Evolutionary conservation across 1,140 invertebrate species (phyloP).

Genomic region (Cylas formicarius): DNA sequence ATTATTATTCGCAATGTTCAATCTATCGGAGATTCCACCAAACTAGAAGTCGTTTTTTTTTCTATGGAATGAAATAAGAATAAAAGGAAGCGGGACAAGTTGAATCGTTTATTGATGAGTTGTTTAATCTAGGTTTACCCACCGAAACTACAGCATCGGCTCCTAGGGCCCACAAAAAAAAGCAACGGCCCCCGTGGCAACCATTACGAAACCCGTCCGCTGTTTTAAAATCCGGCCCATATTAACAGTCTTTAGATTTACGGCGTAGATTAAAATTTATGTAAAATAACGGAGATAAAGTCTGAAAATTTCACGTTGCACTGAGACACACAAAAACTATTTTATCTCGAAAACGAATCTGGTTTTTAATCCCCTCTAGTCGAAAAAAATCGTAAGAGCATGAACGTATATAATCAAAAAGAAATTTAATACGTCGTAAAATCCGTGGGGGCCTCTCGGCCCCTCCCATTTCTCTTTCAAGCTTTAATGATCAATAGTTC

Average conservation of each 20-base stretch:
- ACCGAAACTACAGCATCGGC: no score
- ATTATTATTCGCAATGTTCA: no score
- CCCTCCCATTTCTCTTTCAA: constrained; percentile 30
- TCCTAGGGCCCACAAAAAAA: no score
- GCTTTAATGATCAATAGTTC: constrained; percentile 27
- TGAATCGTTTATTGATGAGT: no score
- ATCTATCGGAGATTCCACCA: no score
- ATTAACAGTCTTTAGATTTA: constrained; percentile 16
- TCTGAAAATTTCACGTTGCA: constrained; percentile 22
- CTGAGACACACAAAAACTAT: constrained; percentile 23
- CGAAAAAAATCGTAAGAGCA: constrained; percentile 28
- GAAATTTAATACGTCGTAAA: constrained; percentile 31
- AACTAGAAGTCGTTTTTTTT: no score
- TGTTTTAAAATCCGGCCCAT: no score
- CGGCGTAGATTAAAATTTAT: constrained; percentile 22
- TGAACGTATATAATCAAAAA: constrained; percentile 30
- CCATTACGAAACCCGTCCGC: no score
- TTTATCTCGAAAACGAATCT: constrained; percentile 29
- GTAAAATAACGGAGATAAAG: constrained; percentile 25
- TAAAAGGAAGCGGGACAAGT: no score
- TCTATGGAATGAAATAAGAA: no score
- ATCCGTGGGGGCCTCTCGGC: constrained; percentile 23
- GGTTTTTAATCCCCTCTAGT: constrained; percentile 27
- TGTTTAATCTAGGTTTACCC: no score
- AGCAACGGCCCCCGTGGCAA: no score